Conservation (phyloP, 2,888 invertebrate species). For the Merodon equestris region DNA sequence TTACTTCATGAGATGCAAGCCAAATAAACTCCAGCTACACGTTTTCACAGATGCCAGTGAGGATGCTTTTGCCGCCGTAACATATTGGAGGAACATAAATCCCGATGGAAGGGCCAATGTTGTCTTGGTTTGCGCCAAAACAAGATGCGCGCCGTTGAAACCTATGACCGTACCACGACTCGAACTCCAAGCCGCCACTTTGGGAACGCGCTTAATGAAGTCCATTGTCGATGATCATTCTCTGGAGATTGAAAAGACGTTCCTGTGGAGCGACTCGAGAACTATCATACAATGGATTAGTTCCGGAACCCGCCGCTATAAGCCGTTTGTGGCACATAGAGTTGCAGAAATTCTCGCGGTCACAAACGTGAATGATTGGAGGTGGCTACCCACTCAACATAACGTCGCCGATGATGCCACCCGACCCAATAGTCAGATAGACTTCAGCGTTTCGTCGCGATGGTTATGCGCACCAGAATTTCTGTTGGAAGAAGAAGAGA, state of each 20-base stretch:
- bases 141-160: conserved; percentile 14
- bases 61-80: too few species aligned
- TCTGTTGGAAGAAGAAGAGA: conserved; percentile 9
- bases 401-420: conserved; percentile 70
- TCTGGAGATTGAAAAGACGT: too few species aligned
- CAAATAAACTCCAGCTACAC: too few species aligned
- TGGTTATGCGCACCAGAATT: conserved; percentile 38
- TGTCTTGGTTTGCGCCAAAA: too few species aligned
- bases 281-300: conserved; percentile 3
- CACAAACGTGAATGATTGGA: conserved; percentile 58
- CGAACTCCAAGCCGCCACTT: conserved; percentile 45
- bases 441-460: too few species aligned
- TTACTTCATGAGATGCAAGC: too few species aligned
- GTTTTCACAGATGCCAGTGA: too few species aligned
- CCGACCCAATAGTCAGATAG: too few species aligned
- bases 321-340: conserved; percentile 7
- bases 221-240: too few species aligned
- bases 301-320: background rate
- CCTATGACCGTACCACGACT: conserved; percentile 21
- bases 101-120: too few species aligned
- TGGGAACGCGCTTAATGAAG: conserved; percentile 34
- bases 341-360: conserved; percentile 56
- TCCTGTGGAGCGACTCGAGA: conserved; percentile 29
- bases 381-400: conserved; percentile 66
- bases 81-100: too few species aligned